These are phyloP conservation scores for Koerneria pararmatus DNA, from an alignment of 2,888 invertebrate species.

Conservation along the genomic window DNA sequence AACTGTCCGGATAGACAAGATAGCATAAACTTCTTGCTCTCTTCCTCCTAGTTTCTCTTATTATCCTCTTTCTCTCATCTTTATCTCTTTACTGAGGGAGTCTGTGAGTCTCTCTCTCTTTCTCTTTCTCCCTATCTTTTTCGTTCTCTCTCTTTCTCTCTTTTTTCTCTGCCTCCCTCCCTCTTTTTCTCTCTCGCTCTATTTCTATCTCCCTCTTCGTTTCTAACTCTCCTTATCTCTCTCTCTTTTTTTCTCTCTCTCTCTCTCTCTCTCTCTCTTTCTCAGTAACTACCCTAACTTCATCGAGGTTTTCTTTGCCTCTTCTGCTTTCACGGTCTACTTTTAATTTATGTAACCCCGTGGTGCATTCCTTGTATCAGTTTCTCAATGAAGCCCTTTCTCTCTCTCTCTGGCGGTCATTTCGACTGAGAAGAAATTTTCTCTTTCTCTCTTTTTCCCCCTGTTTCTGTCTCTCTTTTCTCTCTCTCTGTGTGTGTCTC, in stretches of 20 bases:
- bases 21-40: too few species aligned
- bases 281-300: neutral
- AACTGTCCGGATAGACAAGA: too few species aligned
- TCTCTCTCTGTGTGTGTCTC: neutral
- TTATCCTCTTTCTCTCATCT: too few species aligned
- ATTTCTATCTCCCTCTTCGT: neutral
- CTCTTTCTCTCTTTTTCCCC: neutral
- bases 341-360: too few species aligned
- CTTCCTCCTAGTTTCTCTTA: too few species aligned
- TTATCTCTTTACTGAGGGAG: too few species aligned
- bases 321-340: neutral
- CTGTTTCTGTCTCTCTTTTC: neutral
- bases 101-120: too few species aligned
- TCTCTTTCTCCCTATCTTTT: too few species aligned
- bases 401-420: neutral
- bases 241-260: conserved; percentile 1
- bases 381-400: neutral
- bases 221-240: neutral
- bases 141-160: too few species aligned
- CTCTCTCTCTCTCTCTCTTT: neutral
- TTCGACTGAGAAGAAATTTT: too few species aligned
- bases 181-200: neutral
- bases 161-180: neutral
- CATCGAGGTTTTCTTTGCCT: neutral
- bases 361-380: neutral